phyloP scores from a whole-genome alignment of 2,888 invertebrate species.

The Baronia brevicornis region DNA sequence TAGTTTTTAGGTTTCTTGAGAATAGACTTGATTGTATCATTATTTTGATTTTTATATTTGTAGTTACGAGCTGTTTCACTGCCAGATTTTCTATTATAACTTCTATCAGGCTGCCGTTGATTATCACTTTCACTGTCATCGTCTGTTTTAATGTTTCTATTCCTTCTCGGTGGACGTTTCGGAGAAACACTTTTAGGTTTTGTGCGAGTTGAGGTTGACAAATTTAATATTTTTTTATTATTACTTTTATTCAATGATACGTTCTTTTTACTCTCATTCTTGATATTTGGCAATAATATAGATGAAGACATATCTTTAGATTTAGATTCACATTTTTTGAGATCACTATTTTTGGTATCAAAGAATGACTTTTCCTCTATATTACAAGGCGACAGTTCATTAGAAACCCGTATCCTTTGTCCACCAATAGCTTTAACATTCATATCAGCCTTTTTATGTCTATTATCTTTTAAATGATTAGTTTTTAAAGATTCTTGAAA shows the following conservation, averaged over 20 bases:
- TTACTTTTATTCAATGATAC: conserved; percentile 47
- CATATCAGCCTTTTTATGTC: conserved; percentile 57
- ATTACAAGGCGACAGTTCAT: conserved; percentile 59
- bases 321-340: conserved; percentile 58
- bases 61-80: conserved; percentile 36
- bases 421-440: conserved; percentile 80
- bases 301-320: conserved; percentile 43
- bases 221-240: conserved; percentile 47
- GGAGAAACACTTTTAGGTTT: conserved; percentile 74
- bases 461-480: conserved; percentile 38
- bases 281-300: conserved; percentile 62
- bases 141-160: conserved; percentile 64
- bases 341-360: conserved; percentile 68
- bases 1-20: conserved; percentile 73
- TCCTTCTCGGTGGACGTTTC: conserved; percentile 76
- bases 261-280: conserved; percentile 56
- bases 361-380: conserved; percentile 57
- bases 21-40: conserved; percentile 75
- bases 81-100: conserved; percentile 36
- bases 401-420: conserved; percentile 79
- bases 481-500: conserved; percentile 55
- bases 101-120: conserved; percentile 52
- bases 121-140: conserved; percentile 71
- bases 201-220: conserved; percentile 46
- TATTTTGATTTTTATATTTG: conserved; percentile 50